Conservation (phyloP, 2,888 invertebrate genomes). For the Ethmia dodecea region DNA sequence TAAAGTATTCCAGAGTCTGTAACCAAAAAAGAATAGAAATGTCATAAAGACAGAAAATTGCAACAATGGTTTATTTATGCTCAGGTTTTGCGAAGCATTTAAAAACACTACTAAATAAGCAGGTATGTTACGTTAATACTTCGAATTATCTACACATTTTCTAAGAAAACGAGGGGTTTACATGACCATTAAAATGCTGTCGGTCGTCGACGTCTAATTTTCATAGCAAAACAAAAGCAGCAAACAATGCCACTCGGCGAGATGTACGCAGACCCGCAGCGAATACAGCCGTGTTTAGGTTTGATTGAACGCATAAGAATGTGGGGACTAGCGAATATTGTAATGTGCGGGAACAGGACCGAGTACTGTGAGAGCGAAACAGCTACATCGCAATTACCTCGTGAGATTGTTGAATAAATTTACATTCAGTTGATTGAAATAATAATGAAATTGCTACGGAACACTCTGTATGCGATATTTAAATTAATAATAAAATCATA, state of each 20-base stretch:
- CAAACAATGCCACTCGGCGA: slow-evolving; percentile 44
- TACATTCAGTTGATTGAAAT: slow-evolving; percentile 78
- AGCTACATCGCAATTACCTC: slow-evolving; percentile 69
- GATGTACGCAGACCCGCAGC: slow-evolving; percentile 41
- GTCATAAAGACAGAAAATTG: no score
- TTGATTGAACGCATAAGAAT: slow-evolving; percentile 76
- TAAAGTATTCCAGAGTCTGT: no score
- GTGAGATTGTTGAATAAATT: slow-evolving; percentile 78
- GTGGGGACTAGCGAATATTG: slow-evolving; percentile 50
- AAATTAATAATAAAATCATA: slow-evolving; percentile 76
- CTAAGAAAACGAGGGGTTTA: slow-evolving; percentile 14
- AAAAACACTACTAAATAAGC: no score
- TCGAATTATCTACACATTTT: no score
- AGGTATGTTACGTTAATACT: background rate
- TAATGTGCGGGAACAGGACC: slow-evolving; percentile 38
- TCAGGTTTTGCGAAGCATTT: no score
- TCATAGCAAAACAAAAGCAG: slow-evolving; percentile 54
- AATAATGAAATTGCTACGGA: slow-evolving; percentile 76
- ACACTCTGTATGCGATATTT: slow-evolving; percentile 70
- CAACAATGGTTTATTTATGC: no score
- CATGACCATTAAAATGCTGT: slow-evolving; percentile 25
- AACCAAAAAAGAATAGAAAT: no score
- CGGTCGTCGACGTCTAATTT: slow-evolving; percentile 42
- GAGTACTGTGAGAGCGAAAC: slow-evolving; percentile 36
- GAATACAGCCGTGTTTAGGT: slow-evolving; percentile 49